Base-by-base conservation (phyloP, 2,888 invertebrate species). In the Acronicta leporina region DNA sequence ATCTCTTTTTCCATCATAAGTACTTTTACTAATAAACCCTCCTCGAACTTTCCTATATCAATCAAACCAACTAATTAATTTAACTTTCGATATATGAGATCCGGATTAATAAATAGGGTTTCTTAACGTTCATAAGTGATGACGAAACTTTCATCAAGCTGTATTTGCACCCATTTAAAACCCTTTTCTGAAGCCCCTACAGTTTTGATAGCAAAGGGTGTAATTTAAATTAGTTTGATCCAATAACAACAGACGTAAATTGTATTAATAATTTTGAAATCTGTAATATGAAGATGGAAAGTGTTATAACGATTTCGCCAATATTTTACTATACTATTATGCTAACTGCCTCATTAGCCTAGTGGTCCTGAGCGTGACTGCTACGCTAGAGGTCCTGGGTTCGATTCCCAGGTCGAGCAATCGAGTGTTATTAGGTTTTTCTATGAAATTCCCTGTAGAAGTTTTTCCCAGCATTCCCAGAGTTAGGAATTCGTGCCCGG, bases 171-270 rank as follows among this genome's bases (percentile, higher is more conserved):
- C 52, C 13, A 44, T 58, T 58, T 35, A 20, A 46, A 66, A 70
- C 62, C 67, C 56, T 66, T 66, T 57, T 59, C 58, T 43, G 9
- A 59, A 49, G 15, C 30, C 30, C 15, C 41, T 0, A 65, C 15
- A 46, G 56, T 67, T 75, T 62, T 54, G 53, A 47, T 60, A 67
- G 41, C 47, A 47, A 67, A 65, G 38, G 42, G 52, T 30, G 20
- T 66, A 66, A 48, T 71, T 73, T 40, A 57, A 73, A 75, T 63
- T 75, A 75, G 59, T 73, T 71, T 68, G 50, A 44, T 42, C 42
- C n/a, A 45, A 43, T 43, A 52, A 35, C 33, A 52, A 35, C 33
- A 54, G 42, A 56, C 45, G 40, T 40, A 44, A 44, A 57, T 45
- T 27, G 2, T 43, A 46, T 43, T 47, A 53, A 65, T 64, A 49